These are phyloP conservation scores for Nesogale talazaci DNA, from an alignment of 2,113 vertebrate species.

Conservation along the genomic window DNA sequence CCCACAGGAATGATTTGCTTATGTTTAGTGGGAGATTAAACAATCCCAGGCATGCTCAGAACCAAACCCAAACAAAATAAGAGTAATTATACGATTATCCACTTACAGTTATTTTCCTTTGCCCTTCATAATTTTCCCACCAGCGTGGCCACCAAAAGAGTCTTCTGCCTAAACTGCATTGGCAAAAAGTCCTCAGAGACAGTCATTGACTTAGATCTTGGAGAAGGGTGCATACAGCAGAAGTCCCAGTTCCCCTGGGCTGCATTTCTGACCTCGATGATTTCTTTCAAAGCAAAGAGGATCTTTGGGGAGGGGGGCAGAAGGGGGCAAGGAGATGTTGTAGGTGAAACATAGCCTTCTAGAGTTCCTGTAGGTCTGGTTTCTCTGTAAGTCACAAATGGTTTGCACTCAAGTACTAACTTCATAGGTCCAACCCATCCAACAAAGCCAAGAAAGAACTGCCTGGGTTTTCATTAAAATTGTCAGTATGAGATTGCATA, in stretches of 20 bases:
- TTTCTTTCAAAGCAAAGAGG: too few species aligned
- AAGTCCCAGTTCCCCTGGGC: neutral
- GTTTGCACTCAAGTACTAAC: neutral
- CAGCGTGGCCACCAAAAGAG: neutral
- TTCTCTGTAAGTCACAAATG: neutral
- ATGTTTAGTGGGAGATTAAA: neutral
- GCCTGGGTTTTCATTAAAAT: neutral
- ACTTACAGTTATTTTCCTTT: fast-evolving
- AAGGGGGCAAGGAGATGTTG: too few species aligned
- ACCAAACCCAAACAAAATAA: neutral
- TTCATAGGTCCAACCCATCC: neutral
- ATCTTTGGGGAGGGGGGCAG: too few species aligned
- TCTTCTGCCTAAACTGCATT: neutral
- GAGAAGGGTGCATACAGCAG: neutral
- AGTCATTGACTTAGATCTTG: neutral
- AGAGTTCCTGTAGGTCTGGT: neutral
- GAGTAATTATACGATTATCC: neutral
- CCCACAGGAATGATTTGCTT: neutral
- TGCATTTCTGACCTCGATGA: neutral
- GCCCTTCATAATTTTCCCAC: too few species aligned
- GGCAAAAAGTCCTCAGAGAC: neutral
- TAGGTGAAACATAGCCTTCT: too few species aligned
- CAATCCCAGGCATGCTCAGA: neutral
- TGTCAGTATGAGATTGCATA: neutral
- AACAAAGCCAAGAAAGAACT: neutral